Conservation (phyloP, 1,140 invertebrate species). For the Brachionus angularis region DNA sequence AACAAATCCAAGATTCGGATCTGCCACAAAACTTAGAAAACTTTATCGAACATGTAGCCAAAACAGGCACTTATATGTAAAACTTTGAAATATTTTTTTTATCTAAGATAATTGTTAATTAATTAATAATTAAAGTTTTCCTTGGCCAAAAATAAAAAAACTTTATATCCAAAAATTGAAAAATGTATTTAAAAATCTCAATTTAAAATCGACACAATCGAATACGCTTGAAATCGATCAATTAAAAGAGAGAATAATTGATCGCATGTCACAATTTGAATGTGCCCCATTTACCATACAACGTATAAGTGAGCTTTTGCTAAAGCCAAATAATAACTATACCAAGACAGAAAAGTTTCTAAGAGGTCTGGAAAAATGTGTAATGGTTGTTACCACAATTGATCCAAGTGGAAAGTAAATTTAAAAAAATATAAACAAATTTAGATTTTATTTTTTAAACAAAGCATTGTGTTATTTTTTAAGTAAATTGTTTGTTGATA, state of each 20-base stretch:
- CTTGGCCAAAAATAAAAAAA: constrained; percentile 31
- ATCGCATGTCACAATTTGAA: constrained; percentile 39
- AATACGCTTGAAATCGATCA: background rate
- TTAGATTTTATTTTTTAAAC: too few species aligned
- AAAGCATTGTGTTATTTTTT: background rate
- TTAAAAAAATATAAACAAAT: background rate
- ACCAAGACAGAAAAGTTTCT: constrained; percentile 91
- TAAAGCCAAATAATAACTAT: constrained; percentile 84
- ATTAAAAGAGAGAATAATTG: constrained; percentile 38
- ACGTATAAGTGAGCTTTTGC: constrained; percentile 84
- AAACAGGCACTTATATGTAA: constrained; percentile 39
- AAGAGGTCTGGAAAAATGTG: constrained; percentile 79
- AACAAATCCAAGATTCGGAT: background rate
- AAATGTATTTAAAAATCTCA: constrained; percentile 25
- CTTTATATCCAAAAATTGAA: constrained; percentile 21
- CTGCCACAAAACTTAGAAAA: constrained; percentile 35
- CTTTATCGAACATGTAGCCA: constrained; percentile 26
- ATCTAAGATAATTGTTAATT: background rate
- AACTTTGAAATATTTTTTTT: background rate
- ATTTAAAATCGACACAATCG: background rate
- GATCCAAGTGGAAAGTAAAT: constrained; percentile 66
- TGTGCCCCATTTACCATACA: constrained; percentile 92
- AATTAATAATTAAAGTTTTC: background rate
- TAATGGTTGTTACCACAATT: constrained; percentile 87
- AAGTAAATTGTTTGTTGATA: constrained; percentile 31